phyloP scores from a whole-genome alignment of 1,140 invertebrate species.

The Battus philenor region DNA sequence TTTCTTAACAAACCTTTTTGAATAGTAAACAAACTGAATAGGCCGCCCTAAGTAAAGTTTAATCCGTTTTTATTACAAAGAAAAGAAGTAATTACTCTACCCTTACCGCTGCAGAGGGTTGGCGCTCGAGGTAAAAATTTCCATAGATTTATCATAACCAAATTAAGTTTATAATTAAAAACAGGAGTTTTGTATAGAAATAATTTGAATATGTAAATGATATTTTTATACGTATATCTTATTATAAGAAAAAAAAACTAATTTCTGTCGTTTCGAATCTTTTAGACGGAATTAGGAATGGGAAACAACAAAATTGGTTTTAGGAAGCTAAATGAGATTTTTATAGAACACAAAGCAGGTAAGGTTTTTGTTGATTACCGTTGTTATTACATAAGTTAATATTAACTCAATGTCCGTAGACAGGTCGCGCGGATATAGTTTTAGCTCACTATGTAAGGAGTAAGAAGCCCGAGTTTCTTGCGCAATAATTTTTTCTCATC shows the following conservation, averaged over 20 bases:
- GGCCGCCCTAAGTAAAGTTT: conserved; percentile 73
- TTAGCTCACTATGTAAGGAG: conserved; percentile 32
- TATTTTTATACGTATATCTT: conserved; percentile 49
- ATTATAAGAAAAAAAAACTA: conserved; percentile 33
- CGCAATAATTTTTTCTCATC: conserved; percentile 38
- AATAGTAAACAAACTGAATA: conserved; percentile 74
- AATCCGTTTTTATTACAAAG: conserved; percentile 75
- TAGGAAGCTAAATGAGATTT: conserved; percentile 16
- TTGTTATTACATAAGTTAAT: conserved; percentile 16
- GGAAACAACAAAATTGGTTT: not conserved
- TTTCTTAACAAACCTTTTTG: conserved; percentile 56
- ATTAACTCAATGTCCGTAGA: conserved; percentile 11
- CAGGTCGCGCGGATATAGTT: conserved; percentile 20
- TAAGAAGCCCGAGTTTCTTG: conserved; percentile 26
- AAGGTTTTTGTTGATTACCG: conserved; percentile 7
- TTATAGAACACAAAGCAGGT: conserved; percentile 14
- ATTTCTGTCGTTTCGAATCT: conserved; percentile 30
- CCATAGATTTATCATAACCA: conserved; percentile 75
- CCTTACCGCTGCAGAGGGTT: conserved; percentile 69
- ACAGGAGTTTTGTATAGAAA: conserved; percentile 71
- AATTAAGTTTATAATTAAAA: conserved; percentile 76
- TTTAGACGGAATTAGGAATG: conserved; percentile 13
- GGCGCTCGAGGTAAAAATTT: conserved; percentile 70
- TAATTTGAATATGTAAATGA: conserved; percentile 73
- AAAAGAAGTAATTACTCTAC: conserved; percentile 75